Base-by-base conservation (phyloP, 2,113 vertebrate genomes). In the Oenanthe melanoleuca region DNA sequence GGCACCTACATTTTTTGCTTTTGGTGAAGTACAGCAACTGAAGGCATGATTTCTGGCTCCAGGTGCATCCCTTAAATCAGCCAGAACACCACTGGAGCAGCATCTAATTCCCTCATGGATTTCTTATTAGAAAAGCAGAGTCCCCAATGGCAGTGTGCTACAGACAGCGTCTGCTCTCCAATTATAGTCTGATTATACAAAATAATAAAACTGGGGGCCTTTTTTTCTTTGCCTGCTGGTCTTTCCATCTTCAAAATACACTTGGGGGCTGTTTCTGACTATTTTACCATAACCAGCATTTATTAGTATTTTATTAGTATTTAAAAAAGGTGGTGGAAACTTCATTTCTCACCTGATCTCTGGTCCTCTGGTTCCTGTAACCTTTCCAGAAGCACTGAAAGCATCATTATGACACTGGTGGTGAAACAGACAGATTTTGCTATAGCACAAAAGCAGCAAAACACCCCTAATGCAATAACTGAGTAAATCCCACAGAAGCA, bases 261-360 rank as follows among this genome's bases (percentile, higher is more conserved):
- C 91, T 53, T n/a, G 81, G 70, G 86, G 55, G 24, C 50, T 69
- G 50, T 84, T 87, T 77, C 70, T 57, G 57, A n/a, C 42, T 82
- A 94, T 63, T 91, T 91, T 80, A 37, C 80, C 80, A 73, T 87
- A 75, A 67, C 60, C 78, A 81, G 53, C 49, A 56, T 71, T 95
- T 94, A 93, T 88, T 97, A 80, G 38, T 93, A 86, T 90, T 94
- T 93, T 93, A 93, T 90, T 95, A 80, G 33, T 95, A 86, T 92
- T 94, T 90, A 28, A 95, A 88, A 95, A 92, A 92, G 64, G 37
- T 3, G 2, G 20, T 28, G 29, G 61, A 71, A 91, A 60, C 23
- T 3, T 31, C 57, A 78, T 91, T 86, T 78, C 73, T 95, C 91
- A 93, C 72, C 92, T 95, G 83, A 84, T 93, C 88, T 60, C 86